These are phyloP conservation scores for Macrostomum cliftonense DNA, from an alignment of 2,888 invertebrate species.

Conservation along the genomic window DNA sequence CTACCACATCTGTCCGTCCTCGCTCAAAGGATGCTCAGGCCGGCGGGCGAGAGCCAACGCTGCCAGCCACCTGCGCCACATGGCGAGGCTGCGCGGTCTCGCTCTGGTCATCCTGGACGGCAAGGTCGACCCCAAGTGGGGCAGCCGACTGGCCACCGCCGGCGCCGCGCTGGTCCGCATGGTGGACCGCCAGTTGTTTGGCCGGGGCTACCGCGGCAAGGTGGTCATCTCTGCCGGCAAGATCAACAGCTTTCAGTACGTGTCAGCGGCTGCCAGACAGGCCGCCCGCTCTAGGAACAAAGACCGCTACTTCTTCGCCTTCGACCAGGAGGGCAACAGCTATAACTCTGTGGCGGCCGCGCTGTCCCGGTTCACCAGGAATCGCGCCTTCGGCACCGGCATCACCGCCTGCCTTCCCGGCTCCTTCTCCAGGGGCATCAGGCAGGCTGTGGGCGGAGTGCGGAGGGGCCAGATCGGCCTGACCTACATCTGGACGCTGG, in stretches of 20 bases:
- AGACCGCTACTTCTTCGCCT: neutral
- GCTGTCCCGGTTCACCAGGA: neutral
- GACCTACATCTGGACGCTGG: neutral
- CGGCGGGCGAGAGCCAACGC: neutral
- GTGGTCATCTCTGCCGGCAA: neutral
- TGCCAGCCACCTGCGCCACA: neutral
- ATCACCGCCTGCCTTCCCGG: no score
- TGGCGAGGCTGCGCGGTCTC: neutral
- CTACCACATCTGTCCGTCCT: no score
- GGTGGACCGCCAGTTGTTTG: neutral
- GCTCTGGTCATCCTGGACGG: neutral
- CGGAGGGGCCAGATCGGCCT: neutral
- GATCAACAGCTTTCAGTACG: neutral
- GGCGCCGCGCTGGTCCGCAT: neutral
- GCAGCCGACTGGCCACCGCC: neutral
- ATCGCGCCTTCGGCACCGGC: no score
- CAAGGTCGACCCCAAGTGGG: neutral
- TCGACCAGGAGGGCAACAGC: neutral
- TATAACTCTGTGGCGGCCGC: neutral
- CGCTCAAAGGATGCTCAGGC: neutral
- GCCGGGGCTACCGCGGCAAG: neutral
- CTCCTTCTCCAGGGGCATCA: neutral
- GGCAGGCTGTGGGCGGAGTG: neutral
- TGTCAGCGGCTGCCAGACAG: neutral
- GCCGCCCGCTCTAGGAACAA: neutral